phyloP scores from a whole-genome alignment of 53 echinoderm and acorn worm genomes.

The Apostichopus leukothele region DNA sequence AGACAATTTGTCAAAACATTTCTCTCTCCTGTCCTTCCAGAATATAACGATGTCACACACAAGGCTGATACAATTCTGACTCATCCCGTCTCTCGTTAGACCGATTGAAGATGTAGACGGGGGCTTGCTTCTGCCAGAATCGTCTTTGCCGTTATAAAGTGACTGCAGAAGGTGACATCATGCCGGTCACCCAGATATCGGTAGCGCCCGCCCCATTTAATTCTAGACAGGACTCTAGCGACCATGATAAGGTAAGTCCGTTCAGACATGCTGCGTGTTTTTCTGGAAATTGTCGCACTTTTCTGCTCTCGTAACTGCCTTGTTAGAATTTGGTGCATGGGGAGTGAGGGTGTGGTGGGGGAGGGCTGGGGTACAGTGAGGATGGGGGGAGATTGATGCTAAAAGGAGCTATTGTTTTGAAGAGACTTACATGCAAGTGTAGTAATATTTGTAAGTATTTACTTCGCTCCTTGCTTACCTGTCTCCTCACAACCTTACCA shows the following conservation, averaged over 20 bases:
- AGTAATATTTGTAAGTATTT: too few species aligned
- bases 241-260: conserved; percentile 32
- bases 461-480: too few species aligned
- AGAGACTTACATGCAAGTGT: neutral
- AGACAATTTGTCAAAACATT: neutral
- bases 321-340: too few species aligned
- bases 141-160: neutral
- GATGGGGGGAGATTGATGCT: neutral
- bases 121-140: neutral
- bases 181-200: conserved; percentile 43
- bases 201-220: conserved; percentile 37
- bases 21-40: neutral
- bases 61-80: neutral
- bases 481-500: too few species aligned
- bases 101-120: neutral
- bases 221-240: conserved; percentile 31
- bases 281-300: too few species aligned
- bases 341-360: neutral
- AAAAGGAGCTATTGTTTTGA: neutral
- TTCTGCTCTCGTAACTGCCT: too few species aligned
- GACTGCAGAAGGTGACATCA: neutral
- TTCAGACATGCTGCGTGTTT: too few species aligned
- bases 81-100: neutral
- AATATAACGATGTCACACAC: neutral
- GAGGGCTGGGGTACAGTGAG: neutral